phyloP scores from a whole-genome alignment of 2,888 invertebrate species.

The Oscheius sp. region DNA sequence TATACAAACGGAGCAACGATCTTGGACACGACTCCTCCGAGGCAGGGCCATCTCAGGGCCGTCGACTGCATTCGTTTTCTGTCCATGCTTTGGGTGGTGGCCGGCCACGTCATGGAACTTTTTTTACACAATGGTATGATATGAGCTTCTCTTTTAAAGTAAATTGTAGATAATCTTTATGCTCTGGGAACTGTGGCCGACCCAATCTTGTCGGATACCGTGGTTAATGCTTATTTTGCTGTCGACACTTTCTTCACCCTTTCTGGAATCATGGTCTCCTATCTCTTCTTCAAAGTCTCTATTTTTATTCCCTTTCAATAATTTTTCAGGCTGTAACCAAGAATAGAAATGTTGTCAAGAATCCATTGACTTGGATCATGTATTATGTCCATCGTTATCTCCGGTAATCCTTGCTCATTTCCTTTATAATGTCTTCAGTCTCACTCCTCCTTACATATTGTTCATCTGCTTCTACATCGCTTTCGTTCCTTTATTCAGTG shows the following conservation, averaged over 20 bases:
- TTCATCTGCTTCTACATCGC: conserved; percentile 32
- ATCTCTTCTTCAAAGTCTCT: conserved; percentile 18
- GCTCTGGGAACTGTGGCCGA: background rate
- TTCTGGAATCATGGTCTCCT: conserved; percentile 20
- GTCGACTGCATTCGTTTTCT: conserved; percentile 55
- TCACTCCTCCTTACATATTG: conserved; percentile 33
- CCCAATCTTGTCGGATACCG: background rate
- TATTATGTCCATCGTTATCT: conserved; percentile 23
- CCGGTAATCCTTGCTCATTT: background rate
- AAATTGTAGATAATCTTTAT: conserved; percentile 18
- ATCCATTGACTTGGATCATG: conserved; percentile 10
- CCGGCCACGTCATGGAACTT: conserved; percentile 36
- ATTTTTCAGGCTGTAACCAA: background rate
- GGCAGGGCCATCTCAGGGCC: conserved; percentile 46
- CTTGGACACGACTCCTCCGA: conserved; percentile 38
- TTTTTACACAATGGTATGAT: conserved; percentile 8
- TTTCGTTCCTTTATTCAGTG: conserved; percentile 1
- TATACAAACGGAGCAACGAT: conserved; percentile 46
- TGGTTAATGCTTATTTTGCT: background rate
- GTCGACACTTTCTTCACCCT: conserved; percentile 25
- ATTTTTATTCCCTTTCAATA: background rate
- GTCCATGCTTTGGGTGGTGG: conserved; percentile 56
- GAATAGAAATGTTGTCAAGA: conserved; percentile 5
- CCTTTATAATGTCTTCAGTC: background rate
- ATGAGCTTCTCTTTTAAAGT: background rate